phyloP scores from a whole-genome alignment of 37 sponge, comb jelly and placozoan genomes.

The Agelas oroides region DNA sequence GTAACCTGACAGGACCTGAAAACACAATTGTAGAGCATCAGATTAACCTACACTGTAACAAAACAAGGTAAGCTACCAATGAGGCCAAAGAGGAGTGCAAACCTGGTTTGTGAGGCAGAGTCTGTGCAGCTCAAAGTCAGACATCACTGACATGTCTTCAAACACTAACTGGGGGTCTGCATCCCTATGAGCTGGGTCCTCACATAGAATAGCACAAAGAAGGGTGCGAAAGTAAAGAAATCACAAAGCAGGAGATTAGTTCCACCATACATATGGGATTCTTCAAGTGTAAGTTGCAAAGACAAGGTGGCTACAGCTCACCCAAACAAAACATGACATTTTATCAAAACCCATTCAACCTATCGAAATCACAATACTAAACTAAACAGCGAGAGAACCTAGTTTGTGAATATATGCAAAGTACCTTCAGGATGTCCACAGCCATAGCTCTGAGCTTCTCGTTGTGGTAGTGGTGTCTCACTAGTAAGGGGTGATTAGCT shows the following conservation, averaged over 20 bases:
- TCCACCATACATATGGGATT: no score
- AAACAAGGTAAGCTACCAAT: background rate
- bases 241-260: no score
- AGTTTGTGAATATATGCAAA: no score
- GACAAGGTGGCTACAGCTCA: no score
- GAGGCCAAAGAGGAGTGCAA: background rate
- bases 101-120: constrained; percentile 43
- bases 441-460: constrained; percentile 40
- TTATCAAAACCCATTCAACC: no score
- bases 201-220: no score
- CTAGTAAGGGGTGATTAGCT: constrained; percentile 60
- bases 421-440: constrained; percentile 43
- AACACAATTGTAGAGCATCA: background rate
- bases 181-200: constrained; percentile 50
- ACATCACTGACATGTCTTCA: constrained; percentile 75
- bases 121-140: constrained; percentile 73
- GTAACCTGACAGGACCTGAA: background rate
- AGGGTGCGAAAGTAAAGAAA: background rate
- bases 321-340: no score
- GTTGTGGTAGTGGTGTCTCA: constrained; percentile 39
- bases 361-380: no score
- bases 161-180: constrained; percentile 45
- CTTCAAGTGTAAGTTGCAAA: no score
- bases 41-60: no score
- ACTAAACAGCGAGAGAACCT: no score